Evolutionary conservation across 2,888 invertebrate genomes (phyloP), one percentile per base, ranked within the genome.

Genomic region (Ophion costatus): DNA sequence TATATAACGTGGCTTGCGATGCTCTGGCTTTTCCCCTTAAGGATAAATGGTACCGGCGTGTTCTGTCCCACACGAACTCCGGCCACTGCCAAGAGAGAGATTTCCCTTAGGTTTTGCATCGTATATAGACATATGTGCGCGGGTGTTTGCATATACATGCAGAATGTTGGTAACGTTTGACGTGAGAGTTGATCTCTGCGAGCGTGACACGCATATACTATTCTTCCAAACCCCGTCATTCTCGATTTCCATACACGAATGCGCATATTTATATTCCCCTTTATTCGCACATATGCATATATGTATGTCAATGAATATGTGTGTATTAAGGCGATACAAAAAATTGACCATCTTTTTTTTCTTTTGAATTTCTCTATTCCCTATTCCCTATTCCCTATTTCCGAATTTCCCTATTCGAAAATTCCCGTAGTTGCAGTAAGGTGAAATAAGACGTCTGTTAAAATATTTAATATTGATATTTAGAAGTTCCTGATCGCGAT

Each of bases 91-190:
- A 51, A 82, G 83, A 80, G 91, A 93, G 91, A 93, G 93, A 93
- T 93, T 93, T 93, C 93, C 93, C 92, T 78, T 88, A 93, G 93
- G 93, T 93, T 92, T 93, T 92, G 7, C 82, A 88, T 17, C 84
- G 88, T 84, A 89, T 90, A 29, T 4, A 29, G 29, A 29, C 4
- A 4, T 29, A 38, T 38, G 9, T 38, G 9, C 7, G 9, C 5
- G 5, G 9, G 9, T 38, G 38, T 29, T 29, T 29, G 4, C 29
- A 29, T 29, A 29, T 38, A 89, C 90, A 89, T 56, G 61, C n/a
- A 17, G 20, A 38, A 51, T 69, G 74, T 17, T 74, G 33, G 74
- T 38, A 85, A 82, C 89, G 90, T 90, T 90, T 91, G 91, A 90
- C 90, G 88, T 88, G 88, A 87, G 88, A 88, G 88, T 79, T 86